phyloP scores from a whole-genome alignment of 2,888 invertebrate genomes.

The Itoplectis maculator region DNA sequence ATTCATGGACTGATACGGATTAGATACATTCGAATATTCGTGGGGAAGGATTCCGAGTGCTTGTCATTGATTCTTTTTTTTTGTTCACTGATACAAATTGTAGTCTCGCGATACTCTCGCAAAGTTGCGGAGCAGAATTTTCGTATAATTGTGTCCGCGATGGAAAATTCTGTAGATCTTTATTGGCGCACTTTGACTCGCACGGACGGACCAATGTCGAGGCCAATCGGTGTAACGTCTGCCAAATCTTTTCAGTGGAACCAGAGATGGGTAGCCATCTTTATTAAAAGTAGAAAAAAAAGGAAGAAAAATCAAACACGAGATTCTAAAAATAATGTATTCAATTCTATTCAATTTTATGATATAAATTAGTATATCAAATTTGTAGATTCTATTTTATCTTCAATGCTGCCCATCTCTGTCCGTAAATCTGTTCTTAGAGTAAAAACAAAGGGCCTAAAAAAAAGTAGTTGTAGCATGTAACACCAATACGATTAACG shows the following conservation, averaged over 20 bases:
- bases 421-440: background rate
- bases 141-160: constrained; percentile 82
- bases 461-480: constrained; percentile 1
- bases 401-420: background rate
- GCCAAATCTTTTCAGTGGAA: background rate
- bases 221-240: background rate
- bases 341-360: background rate
- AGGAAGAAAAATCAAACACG: too few species aligned
- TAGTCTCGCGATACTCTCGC: too few species aligned
- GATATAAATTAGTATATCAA: background rate
- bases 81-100: background rate
- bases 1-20: too few species aligned
- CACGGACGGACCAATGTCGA: background rate
- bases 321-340: too few species aligned
- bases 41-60: too few species aligned
- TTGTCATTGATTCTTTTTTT: too few species aligned
- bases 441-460: background rate
- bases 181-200: background rate
- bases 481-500: background rate
- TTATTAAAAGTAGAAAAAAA: too few species aligned
- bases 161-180: constrained; percentile 24
- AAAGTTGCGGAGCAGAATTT: constrained; percentile 22
- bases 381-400: background rate
- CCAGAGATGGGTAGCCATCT: background rate
- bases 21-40: too few species aligned